Evolutionary conservation across 2,797 vertebrate genomes (phyloP).

Genomic region (Mormyrops boulengeri): DNA sequence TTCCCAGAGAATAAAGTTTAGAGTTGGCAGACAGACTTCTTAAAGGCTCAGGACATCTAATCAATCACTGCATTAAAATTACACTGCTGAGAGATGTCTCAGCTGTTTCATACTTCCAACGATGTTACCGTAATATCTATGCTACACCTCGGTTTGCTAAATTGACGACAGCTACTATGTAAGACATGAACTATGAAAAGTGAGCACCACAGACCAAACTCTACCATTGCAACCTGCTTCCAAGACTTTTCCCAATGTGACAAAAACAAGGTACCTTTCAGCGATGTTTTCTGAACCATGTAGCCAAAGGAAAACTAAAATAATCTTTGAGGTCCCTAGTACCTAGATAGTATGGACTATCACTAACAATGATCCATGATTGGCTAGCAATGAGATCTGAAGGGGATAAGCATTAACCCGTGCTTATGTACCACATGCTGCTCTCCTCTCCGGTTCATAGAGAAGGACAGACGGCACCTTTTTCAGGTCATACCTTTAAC

Average conservation of each 20-base stretch:
- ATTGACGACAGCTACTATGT: neutral
- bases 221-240: neutral
- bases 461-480: neutral
- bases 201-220: neutral
- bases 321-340: neutral
- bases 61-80: neutral
- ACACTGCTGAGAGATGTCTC: neutral
- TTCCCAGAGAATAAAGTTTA: neutral
- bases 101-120: neutral
- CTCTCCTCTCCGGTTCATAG: neutral
- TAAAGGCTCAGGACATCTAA: neutral
- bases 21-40: neutral
- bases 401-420: neutral
- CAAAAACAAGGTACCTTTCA: neutral
- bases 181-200: neutral
- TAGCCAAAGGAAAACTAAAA: neutral
- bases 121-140: neutral
- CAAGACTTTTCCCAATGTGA: neutral
- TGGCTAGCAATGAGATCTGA: neutral
- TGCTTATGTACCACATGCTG: neutral
- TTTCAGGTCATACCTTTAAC: neutral
- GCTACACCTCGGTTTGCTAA: neutral
- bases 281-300: neutral
- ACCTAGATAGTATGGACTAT: neutral
- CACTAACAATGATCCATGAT: neutral